Evolutionary conservation across 2,888 invertebrate species (phyloP), one percentile per base, ranked within the genome.

Genomic region (Tipula helvola): DNA sequence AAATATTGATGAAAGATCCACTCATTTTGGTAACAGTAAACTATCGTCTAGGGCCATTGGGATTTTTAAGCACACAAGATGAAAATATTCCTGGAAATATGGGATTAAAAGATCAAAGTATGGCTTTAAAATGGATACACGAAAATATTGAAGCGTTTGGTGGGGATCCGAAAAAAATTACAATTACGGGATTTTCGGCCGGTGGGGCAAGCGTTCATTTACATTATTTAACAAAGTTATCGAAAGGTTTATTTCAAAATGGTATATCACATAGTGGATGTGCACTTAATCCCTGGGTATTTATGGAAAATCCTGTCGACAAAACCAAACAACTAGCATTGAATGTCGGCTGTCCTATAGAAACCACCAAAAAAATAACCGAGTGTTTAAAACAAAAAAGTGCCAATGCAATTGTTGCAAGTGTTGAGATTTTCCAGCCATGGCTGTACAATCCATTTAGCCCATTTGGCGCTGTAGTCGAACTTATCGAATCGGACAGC

Each of bases 181-280:
- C 95, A 0, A 90, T 96, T 3, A 90, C 93, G 0, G 96, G 96
- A 2, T 93, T 94, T 89, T 96, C 96, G 3, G 95, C 96, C 0
- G 96, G 96, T 0, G 96, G 94, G 42, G 95, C 94, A 4, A 95
- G 96, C 88, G 95, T 95, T 0, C 95, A 96, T 90, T 93, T 95
- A 88, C 96, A 96, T 88, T 93, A 94, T 88, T 88, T 96, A 13
- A 94, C 95, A 0, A 93, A 94, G 0, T 89, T 93, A 88, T 94
- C 95, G 13, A 92, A 91, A 90, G 95, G 93, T 10, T 91, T 93
- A n/a, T 94, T 94, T 89, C 90, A 93, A 88, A 91, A 93, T 39
- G 95, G 94, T 12, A 93, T 95, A 86, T 95, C 95, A 0, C 93
- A 94, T 89, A 96, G 96, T 89, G 96, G 96, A 0, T 93, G 94